A percentile compares a stretch with the other conserved stretches of the same genome.
Conservation (phyloP, 30 jellyfish, hydroid and myxozoan species). For the Hydractinia symbiolongicarpus region DNA sequence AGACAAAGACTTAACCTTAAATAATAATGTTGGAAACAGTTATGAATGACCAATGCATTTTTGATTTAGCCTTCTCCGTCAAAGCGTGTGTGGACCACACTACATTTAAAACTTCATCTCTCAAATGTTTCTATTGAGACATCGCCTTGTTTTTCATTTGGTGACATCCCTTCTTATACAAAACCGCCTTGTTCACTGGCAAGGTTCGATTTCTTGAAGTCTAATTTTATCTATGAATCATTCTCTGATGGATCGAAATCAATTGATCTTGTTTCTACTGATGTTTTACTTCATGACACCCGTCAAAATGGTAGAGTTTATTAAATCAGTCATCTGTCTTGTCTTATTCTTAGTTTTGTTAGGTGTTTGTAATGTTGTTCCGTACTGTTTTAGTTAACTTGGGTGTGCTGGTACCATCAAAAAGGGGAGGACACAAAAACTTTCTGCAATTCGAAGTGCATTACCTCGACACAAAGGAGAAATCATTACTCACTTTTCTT, state of each 20-base stretch:
- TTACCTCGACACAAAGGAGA: conserved; percentile 79
- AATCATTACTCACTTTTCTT: conserved; percentile 64
- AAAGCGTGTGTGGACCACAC: conserved; percentile 90
- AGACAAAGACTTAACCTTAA: no score
- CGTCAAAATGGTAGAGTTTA: conserved; percentile 38
- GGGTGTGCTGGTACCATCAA: conserved; percentile 72
- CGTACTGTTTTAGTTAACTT: background rate
- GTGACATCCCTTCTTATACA: conserved; percentile 34
- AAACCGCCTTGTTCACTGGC: conserved; percentile 65
- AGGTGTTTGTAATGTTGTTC: background rate
- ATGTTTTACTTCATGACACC: conserved; percentile 80
- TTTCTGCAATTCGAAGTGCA: conserved; percentile 96
- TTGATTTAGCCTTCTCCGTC: conserved; percentile 48
- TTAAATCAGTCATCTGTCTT: no score
- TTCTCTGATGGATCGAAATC: conserved; percentile 96
- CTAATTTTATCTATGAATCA: conserved; percentile 80
- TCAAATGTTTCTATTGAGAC: conserved; percentile 83
- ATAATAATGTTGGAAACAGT: no score
- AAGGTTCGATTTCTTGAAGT: conserved; percentile 67
- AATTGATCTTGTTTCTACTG: conserved; percentile 92
- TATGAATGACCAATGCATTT: background rate
- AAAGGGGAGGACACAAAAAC: conserved; percentile 1
- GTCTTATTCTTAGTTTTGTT: no score
- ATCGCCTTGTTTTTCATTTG: conserved; percentile 86
- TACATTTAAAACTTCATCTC: conserved; percentile 68